These are phyloP conservation scores for Halichoerus grypus DNA, from an alignment of 2,113 vertebrate genomes.

Conservation along the genomic window DNA sequence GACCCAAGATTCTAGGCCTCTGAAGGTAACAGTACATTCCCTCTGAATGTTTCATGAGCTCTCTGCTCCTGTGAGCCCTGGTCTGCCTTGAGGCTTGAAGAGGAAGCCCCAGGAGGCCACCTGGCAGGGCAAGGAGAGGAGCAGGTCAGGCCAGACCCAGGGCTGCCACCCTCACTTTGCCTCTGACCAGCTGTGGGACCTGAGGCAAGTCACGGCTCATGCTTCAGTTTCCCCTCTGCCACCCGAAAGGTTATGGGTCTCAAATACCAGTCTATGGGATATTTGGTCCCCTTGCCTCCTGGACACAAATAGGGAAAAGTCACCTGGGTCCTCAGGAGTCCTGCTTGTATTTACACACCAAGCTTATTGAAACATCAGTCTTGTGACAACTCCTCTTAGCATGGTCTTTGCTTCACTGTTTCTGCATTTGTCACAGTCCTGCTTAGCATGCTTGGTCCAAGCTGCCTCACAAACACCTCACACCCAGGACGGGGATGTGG, in stretches of 20 bases:
- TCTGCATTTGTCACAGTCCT: background rate
- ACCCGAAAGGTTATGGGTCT: background rate
- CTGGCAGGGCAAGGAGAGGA: background rate
- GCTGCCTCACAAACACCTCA: background rate
- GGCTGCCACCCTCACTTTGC: background rate
- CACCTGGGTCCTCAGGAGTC: background rate
- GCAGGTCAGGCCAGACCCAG: background rate
- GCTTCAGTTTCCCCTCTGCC: background rate
- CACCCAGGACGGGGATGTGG: background rate
- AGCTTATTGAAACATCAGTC: background rate
- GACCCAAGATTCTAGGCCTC: background rate
- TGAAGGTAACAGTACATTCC: accelerated
- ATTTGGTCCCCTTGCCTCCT: background rate
- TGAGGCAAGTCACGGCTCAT: background rate
- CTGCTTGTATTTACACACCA: background rate
- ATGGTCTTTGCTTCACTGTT: background rate
- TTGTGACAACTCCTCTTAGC: background rate
- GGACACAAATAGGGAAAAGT: background rate
- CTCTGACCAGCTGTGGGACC: background rate
- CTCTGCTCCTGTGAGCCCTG: background rate
- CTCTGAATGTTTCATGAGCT: background rate
- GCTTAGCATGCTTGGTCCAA: background rate
- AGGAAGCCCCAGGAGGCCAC: background rate
- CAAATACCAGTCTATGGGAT: background rate
- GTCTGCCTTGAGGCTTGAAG: background rate